Evolutionary conservation across 2,797 vertebrate genomes (phyloP), one percentile per base, ranked within the genome.

Genomic region (Aratinga solstitialis): DNA sequence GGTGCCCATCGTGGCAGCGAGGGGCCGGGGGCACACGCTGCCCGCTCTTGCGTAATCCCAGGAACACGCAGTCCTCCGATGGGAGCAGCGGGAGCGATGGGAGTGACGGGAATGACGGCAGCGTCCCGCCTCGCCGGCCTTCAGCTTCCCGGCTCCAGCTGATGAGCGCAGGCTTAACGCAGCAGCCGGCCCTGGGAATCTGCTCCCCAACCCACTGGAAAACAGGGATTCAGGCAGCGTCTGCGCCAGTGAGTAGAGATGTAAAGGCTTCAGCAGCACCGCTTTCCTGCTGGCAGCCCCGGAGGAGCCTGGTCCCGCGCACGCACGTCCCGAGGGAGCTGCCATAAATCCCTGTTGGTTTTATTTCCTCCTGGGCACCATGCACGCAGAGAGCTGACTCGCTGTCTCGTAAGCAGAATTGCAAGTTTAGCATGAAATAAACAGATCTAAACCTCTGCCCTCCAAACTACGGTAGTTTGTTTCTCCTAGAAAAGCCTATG

Each of bases 31-130:
- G 38, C 38, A 5, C 53, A 10, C 2, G 8, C 43, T 9, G 11
- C 82, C 62, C 3, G 5, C 3, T 51, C 11, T 27, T 56, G 80
- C 47, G 0, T 48, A 9, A 36, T 13, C 26, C 29, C 5, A 1
- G 87, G 77, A 84, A 71, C 71, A 59, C 13, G 13, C 16, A 16
- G 87, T 66, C 32, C 89, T 47, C n/a, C 34, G 8, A 6, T 18
- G 24, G 51, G 29, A 47, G 32, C 5, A 23, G 34, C 16, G 21
- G 38, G 21, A 18, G 27, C 3, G 17, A 63, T 7, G 56, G 74
- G 47, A 68, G n/a, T 13, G n/a, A 11, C 32, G 32, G 81, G 4
- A 54, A 23, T 14, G 72, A 50, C 47, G 50, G 78, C 71, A 40
- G 58, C 11, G 24, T 67, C 84, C 74, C 21, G 9, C 21, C 85